Conservation (phyloP, 2,797 vertebrate species). For the Tenualosa thibaudeaui region DNA sequence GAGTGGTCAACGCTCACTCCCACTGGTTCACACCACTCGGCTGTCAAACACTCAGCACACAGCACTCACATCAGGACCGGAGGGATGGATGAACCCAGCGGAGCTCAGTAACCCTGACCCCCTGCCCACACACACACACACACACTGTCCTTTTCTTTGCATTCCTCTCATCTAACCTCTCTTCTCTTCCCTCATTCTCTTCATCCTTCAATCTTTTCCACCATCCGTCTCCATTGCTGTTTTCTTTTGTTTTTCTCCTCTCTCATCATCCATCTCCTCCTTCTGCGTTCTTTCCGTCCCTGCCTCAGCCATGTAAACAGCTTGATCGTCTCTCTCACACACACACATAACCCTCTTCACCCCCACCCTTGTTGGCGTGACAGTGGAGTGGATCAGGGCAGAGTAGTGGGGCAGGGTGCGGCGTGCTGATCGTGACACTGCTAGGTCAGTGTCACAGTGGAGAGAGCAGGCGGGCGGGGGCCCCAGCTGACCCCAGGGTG, state of each 20-base stretch:
- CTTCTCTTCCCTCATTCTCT: neutral
- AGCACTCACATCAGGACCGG: neutral
- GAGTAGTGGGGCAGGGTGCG: neutral
- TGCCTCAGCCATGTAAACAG: constrained; percentile 27
- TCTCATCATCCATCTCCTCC: neutral
- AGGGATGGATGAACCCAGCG: too few species aligned
- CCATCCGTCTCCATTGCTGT: neutral
- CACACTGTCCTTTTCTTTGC: too few species aligned
- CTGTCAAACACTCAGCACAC: neutral
- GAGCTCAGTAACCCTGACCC: neutral
- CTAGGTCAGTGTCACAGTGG: constrained; percentile 27
- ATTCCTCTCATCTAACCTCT: neutral
- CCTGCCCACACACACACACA: neutral
- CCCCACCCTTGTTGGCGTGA: constrained; percentile 23
- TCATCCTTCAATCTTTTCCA: neutral
- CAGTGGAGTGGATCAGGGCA: neutral
- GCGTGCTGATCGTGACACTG: constrained; percentile 22
- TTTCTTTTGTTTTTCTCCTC: neutral
- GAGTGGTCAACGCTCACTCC: neutral
- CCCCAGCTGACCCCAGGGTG: constrained; percentile 43
- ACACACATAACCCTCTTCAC: neutral
- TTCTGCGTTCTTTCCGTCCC: neutral
- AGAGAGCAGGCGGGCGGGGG: constrained; percentile 6
- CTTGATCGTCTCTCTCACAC: constrained; percentile 13
- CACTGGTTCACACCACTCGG: neutral